Conservation (phyloP, 2,888 invertebrate species). For the Euspilapteryx auroguttella region DNA sequence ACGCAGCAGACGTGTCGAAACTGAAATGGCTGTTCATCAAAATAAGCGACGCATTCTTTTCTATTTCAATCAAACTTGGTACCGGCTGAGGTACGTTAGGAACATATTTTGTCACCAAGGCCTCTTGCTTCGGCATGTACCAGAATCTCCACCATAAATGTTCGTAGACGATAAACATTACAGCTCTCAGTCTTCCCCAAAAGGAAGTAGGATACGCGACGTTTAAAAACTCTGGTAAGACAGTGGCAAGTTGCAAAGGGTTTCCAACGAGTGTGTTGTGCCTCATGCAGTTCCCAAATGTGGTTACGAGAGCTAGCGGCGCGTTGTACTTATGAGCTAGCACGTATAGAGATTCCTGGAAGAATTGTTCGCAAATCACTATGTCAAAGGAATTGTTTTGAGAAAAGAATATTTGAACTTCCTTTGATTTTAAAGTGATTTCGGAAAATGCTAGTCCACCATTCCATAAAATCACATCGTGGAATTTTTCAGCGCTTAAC, state of each 20-base stretch:
- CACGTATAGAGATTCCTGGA: slow-evolving; percentile 39
- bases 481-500: slow-evolving; percentile 30
- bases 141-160: slow-evolving; percentile 36
- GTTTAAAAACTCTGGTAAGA: slow-evolving; percentile 31
- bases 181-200: slow-evolving; percentile 45
- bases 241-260: slow-evolving; percentile 36
- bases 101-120: slow-evolving; percentile 29
- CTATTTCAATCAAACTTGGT: slow-evolving; percentile 35
- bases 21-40: slow-evolving; percentile 54
- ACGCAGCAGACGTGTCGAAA: slow-evolving; percentile 40
- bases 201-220: slow-evolving; percentile 53
- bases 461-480: slow-evolving; percentile 28
- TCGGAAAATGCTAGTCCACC: slow-evolving; percentile 35
- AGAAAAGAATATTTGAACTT: slow-evolving; percentile 23
- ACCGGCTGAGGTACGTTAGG: slow-evolving; percentile 26
- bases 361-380: slow-evolving; percentile 49
- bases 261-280: slow-evolving; percentile 34
- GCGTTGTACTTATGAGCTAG: slow-evolving; percentile 45
- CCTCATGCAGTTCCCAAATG: slow-evolving; percentile 42
- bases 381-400: slow-evolving; percentile 39
- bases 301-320: slow-evolving; percentile 33
- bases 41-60: slow-evolving; percentile 36
- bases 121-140: slow-evolving; percentile 33
- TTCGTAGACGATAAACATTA: slow-evolving; percentile 37
- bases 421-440: slow-evolving; percentile 25